These are phyloP conservation scores for Sciurus vulgaris DNA, from an alignment of 2,797 vertebrate genomes.

Conservation along the genomic window DNA sequence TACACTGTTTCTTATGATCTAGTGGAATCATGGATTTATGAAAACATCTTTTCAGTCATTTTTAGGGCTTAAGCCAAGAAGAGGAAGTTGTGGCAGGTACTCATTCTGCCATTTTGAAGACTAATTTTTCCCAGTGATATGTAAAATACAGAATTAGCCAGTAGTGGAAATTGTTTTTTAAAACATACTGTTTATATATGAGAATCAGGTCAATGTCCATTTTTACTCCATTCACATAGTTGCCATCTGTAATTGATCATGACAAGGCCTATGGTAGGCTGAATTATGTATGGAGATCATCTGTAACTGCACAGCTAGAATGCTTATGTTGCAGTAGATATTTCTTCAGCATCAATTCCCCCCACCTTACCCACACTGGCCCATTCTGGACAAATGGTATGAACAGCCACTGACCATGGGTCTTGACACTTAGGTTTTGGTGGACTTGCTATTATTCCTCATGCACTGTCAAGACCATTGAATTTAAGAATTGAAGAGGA, in stretches of 20 bases:
- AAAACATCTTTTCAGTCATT: slow-evolving; percentile 7
- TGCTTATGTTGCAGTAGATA: not conserved
- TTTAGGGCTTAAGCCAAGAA: slow-evolving; percentile 7
- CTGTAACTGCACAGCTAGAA: not conserved
- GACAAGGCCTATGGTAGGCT: not conserved
- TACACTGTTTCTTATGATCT: not conserved
- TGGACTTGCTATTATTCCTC: not conserved
- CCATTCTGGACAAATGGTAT: not conserved
- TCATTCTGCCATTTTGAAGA: slow-evolving; percentile 18
- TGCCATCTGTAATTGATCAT: not conserved
- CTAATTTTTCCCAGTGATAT: not conserved
- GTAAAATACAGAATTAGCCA: slow-evolving; percentile 24
- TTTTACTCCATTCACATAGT: not conserved
- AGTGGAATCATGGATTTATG: not conserved
- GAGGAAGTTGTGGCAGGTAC: not conserved
- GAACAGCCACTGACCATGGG: not conserved
- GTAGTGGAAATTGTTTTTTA: not conserved
- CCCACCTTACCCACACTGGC: no score
- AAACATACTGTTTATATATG: not conserved
- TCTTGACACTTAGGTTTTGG: not conserved
- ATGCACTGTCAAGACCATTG: not conserved
- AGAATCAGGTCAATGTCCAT: not conserved
- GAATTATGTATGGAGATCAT: not conserved
- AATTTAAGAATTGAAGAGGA: not conserved
- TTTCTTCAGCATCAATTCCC: not conserved